Percentiles rank a stretch among this genome's conserved stretches.
Evolutionary conservation across 1,140 invertebrate genomes (phyloP).

Genomic region (Condylostylus longicornis): DNA sequence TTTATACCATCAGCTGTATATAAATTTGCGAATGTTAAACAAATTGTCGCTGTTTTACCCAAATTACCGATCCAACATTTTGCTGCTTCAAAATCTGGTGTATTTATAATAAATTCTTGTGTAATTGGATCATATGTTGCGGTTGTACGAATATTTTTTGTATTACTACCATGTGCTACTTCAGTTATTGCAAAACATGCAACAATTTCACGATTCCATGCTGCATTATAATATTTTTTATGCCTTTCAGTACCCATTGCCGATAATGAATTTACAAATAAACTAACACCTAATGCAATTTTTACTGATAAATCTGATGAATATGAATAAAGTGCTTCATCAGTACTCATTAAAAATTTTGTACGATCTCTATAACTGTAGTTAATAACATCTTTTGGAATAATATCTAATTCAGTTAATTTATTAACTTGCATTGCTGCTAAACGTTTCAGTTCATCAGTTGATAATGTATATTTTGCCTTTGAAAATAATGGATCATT

Average conservation of each 20-base stretch:
- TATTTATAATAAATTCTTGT: constrained; percentile 74
- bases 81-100: constrained; percentile 83
- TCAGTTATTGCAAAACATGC: constrained; percentile 86
- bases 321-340: constrained; percentile 49
- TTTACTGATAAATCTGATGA: constrained; percentile 54
- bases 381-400: constrained; percentile 39
- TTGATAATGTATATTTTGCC: constrained; percentile 35
- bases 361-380: constrained; percentile 49
- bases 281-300: constrained; percentile 45
- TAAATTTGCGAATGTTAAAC: constrained; percentile 77
- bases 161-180: constrained; percentile 86
- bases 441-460: constrained; percentile 57
- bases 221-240: constrained; percentile 48
- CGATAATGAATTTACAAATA: constrained; percentile 52
- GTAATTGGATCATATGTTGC: constrained; percentile 69
- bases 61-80: constrained; percentile 91
- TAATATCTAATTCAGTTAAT: constrained; percentile 40
- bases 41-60: constrained; percentile 78
- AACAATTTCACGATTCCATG: constrained; percentile 51
- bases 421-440: constrained; percentile 45
- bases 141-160: constrained; percentile 75
- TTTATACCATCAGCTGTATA: constrained; percentile 53
- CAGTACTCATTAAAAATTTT: constrained; percentile 49
- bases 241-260: constrained; percentile 66
- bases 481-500: constrained; percentile 65